phyloP scores from a whole-genome alignment of 1,140 invertebrate species.

The Tetragonula clypearis region DNA sequence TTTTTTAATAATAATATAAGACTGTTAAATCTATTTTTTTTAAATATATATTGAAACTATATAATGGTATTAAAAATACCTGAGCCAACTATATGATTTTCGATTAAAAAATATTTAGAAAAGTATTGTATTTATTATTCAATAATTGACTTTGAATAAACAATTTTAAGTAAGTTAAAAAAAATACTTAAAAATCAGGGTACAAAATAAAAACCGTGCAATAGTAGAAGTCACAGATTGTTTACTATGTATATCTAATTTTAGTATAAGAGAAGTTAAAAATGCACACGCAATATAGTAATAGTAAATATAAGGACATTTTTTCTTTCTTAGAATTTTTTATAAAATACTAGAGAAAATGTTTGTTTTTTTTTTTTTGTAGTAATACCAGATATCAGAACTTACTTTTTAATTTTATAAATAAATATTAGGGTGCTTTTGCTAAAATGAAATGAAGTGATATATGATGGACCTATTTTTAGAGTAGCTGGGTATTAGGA shows the following conservation, averaged over 20 bases:
- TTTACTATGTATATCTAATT: slow-evolving; percentile 52
- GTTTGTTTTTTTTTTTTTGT: slow-evolving; percentile 46
- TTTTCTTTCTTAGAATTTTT: slow-evolving; percentile 13
- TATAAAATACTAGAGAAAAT: neutral
- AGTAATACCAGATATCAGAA: slow-evolving; percentile 28
- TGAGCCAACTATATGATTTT: slow-evolving; percentile 1
- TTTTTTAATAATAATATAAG: slow-evolving; percentile 26
- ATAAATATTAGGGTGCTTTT: slow-evolving; percentile 57
- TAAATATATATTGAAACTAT: neutral
- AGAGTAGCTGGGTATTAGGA: slow-evolving; percentile 54
- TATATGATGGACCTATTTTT: slow-evolving; percentile 58
- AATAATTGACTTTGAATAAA: slow-evolving; percentile 7
- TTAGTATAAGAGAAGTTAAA: slow-evolving; percentile 41
- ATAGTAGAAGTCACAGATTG: slow-evolving; percentile 45
- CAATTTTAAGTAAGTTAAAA: slow-evolving; percentile 12
- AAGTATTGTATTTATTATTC: slow-evolving; percentile 6
- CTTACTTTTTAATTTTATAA: slow-evolving; percentile 52
- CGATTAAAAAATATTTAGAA: slow-evolving; percentile 3
- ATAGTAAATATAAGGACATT: neutral
- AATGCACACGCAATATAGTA: slow-evolving; percentile 4
- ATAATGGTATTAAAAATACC: slow-evolving; percentile 10
- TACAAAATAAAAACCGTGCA: slow-evolving; percentile 53
- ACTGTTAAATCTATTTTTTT: slow-evolving; percentile 40
- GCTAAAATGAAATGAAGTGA: slow-evolving; percentile 55
- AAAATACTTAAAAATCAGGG: slow-evolving; percentile 60